A percentile compares a stretch with the other conserved stretches of the same genome.
phyloP scores from a whole-genome alignment of 2,888 invertebrate genomes.

The Penaeus monodon region DNA sequence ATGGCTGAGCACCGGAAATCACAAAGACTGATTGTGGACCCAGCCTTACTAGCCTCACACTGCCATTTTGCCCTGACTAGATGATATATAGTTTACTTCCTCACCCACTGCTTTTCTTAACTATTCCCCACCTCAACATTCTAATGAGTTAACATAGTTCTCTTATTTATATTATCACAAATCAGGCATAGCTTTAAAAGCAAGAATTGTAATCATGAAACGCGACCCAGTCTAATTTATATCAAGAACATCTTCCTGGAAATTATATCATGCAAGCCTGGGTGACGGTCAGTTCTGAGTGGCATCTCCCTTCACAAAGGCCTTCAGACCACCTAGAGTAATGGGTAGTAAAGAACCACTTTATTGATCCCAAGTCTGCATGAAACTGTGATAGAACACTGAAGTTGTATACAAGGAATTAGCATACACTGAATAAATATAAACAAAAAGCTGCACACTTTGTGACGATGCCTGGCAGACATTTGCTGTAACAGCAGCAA shows the following conservation, averaged over 20 bases:
- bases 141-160: slow-evolving; percentile 49
- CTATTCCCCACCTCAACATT: slow-evolving; percentile 54
- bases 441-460: slow-evolving; percentile 54
- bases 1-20: slow-evolving; percentile 49
- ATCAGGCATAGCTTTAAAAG: slow-evolving; percentile 55
- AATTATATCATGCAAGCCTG: slow-evolving; percentile 36
- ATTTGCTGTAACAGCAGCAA: slow-evolving; percentile 34
- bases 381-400: slow-evolving; percentile 49
- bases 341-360: slow-evolving; percentile 39
- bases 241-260: slow-evolving; percentile 28
- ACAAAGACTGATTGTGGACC: slow-evolving; percentile 43
- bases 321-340: slow-evolving; percentile 36
- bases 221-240: slow-evolving; percentile 49
- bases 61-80: slow-evolving; percentile 56
- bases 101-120: slow-evolving; percentile 43
- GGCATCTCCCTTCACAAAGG: slow-evolving; percentile 31
- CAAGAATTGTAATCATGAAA: slow-evolving; percentile 50
- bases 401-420: slow-evolving; percentile 48
- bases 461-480: slow-evolving; percentile 45
- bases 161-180: slow-evolving; percentile 59
- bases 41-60: slow-evolving; percentile 55
- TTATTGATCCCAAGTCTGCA: slow-evolving; percentile 43
- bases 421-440: slow-evolving; percentile 53
- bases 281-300: slow-evolving; percentile 21
- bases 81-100: slow-evolving; percentile 52